phyloP scores from a whole-genome alignment of 2,113 vertebrate genomes.

The Hemiprocne comata region DNA sequence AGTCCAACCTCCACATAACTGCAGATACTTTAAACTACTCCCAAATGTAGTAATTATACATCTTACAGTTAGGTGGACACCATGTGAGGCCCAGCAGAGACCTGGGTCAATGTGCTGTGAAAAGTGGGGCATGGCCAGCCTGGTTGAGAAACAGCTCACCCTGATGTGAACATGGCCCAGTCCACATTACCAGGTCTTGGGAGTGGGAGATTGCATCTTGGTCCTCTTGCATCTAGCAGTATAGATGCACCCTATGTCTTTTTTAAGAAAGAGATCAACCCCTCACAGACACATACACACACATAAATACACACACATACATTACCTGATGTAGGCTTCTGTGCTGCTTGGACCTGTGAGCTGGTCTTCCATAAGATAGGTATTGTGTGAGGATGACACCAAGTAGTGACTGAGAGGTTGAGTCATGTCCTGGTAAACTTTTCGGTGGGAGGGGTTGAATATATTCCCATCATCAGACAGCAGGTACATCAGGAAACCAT shows the following conservation, averaged over 20 bases:
- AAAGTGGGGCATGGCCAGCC: background rate
- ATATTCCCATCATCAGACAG: slow-evolving; percentile 83
- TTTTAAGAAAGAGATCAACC: background rate
- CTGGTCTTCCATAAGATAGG: slow-evolving; percentile 95
- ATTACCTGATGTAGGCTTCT: slow-evolving; percentile 93
- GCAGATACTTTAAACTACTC: background rate
- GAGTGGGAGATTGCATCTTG: background rate
- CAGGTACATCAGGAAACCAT: slow-evolving; percentile 93
- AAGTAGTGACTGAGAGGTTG: slow-evolving; percentile 93
- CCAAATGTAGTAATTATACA: background rate
- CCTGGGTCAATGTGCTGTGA: background rate
- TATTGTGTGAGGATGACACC: slow-evolving; percentile 96
- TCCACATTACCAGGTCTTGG: background rate
- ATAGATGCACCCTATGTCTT: background rate
- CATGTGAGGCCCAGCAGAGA: background rate
- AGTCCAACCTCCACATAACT: background rate
- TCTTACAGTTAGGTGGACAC: background rate
- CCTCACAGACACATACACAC: background rate
- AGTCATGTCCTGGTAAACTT: slow-evolving; percentile 92
- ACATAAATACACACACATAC: background rate
- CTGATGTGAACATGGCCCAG: background rate
- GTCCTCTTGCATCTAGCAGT: background rate
- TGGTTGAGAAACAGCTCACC: background rate
- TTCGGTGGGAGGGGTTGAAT: slow-evolving; percentile 81
- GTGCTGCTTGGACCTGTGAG: slow-evolving; percentile 94